Evolutionary conservation across 2,113 vertebrate genomes (phyloP), one percentile per base, ranked within the genome.

Genomic region (Gavia stellata): DNA sequence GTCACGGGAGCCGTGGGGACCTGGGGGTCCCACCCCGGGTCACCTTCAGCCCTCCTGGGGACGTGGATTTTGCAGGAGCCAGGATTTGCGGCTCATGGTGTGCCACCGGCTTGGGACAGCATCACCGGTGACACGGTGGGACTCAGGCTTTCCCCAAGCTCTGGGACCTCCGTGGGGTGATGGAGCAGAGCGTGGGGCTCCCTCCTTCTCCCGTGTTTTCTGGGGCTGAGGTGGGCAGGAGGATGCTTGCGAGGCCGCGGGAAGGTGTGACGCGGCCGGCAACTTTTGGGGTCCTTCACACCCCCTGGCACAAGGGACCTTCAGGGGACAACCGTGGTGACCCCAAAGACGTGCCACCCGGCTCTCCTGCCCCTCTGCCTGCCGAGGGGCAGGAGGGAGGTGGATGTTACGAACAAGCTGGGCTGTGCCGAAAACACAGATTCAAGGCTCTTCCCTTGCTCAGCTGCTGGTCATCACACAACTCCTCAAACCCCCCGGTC

Each of bases 391-490:
- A 15, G 67, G 45, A 72, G 56, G 56, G 7, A 29, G 17, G 31
- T 36, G 68, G 81, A 14, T 24, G 31, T 17, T 21, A 23, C 0
- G 3, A 18, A 17, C 24, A 33, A 17, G 25, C 49, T 17, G 62
- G 49, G 62, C 33, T 29, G 49, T 1, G 38, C 42, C 11, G 0
- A 59, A 62, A 50, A 18, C 3, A 3, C 0, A 11, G 74, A 25
- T 25, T 78, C 29, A 31, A 38, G 21, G 53, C 33, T 81, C 24
- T 68, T 68, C 23, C n/a, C 21, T 26, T 10, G 28, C 42, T 44
- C 53, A 33, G 65, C 29, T 20, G n/a, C 29, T 34, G 59, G 36
- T 52, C 36, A 20, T 52, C 61, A 15, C 36, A 1, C 24, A 21
- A 23, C 31, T n/a, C 61, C 10, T 16, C n/a, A 12, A 40, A 7